phyloP scores from a whole-genome alignment of 2,113 vertebrate species.

The Pomatorhinus ruficollis region DNA sequence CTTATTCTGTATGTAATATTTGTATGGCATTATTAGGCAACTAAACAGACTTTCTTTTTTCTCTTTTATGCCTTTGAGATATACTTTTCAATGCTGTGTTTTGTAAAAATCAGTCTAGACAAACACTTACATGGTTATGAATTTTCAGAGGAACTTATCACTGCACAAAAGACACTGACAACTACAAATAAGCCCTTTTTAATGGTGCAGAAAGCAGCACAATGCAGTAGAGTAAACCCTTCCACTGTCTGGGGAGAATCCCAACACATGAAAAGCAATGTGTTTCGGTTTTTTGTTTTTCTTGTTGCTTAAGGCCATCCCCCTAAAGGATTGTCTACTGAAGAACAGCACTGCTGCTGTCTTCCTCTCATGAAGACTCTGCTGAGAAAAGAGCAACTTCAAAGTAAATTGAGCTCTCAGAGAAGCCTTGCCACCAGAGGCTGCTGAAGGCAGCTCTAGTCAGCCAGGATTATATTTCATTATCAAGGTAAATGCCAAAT shows the following conservation, averaged over 20 bases:
- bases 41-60: background rate
- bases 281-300: rapidly evolving
- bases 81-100: background rate
- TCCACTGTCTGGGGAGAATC: background rate
- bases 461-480: background rate
- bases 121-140: background rate
- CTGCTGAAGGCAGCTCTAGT: background rate
- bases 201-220: background rate
- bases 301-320: background rate
- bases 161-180: background rate
- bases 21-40: background rate
- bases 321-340: background rate
- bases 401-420: background rate
- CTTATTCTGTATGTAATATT: background rate
- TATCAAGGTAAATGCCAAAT: background rate
- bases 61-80: background rate
- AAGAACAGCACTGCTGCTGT: background rate
- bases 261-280: background rate
- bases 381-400: background rate
- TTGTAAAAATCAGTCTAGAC: background rate
- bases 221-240: background rate
- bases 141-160: background rate
- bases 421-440: background rate
- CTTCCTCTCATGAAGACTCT: background rate
- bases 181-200: background rate